Base-by-base conservation (phyloP, 30 jellyfish, hydroid and myxozoan species). In the Aurelia sp. region DNA sequence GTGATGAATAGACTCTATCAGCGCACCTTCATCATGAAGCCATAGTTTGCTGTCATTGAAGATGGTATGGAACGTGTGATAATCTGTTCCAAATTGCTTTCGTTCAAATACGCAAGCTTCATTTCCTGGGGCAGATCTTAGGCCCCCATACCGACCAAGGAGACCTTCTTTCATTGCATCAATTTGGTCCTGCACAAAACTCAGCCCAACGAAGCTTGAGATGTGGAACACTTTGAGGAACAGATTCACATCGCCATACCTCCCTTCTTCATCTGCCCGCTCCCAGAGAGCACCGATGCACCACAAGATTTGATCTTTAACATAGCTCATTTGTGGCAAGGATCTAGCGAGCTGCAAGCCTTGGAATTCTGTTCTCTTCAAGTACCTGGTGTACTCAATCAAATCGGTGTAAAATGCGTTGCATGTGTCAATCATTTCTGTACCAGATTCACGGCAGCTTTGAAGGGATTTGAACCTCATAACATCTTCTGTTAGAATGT, bases 231-330 rank as follows among this genome's bases (percentile, higher is more conserved):
- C 71, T 50, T 82, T 70, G 22, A 82, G 92, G 72, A 82, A 82
- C 30, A 82, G 59, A 48, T 82, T 82, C 65, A 82, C 53, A 61
- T 82, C 86, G 15, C 74, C 40, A 63, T n/a, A 67, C 73, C 60
- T 55, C 19, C 64, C 67, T 12, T 66, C 50, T 18, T 80, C 81
- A 5, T 71, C 81, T 24, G 81, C 90, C n/a, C 62, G 63, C 50
- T 61, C 47, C 84, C 84, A 82, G 40, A 69, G 59, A 8, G 13
- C 35, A 17, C n/a, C 58, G 13, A 66, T 48, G 70, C 72, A 84
- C 93, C 93, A 84, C 63, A 18, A 57, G 40, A 84, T 84, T 55
- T 84, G 93, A 20, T 73, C 88, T 41, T 84, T 84, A 16, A 84
- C 81, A 63, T 21, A 63, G 13, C 12, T 18, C 93, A 84, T 72